Percentiles rank a stretch among this genome's conserved stretches.
phyloP scores from a whole-genome alignment of 2,797 vertebrate species.

The Dryobates pubescens region DNA sequence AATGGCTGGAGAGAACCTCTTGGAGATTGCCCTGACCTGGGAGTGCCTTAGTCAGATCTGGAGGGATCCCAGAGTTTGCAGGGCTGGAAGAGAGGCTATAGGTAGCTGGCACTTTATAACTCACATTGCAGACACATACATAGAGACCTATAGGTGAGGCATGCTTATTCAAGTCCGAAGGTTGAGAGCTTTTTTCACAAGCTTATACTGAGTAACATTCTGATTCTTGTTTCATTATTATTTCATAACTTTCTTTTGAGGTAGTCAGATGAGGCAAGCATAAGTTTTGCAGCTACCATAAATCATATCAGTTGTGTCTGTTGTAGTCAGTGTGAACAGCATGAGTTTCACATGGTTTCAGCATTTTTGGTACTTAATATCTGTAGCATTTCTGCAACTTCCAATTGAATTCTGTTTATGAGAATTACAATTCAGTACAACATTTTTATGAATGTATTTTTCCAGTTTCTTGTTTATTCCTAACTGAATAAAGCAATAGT shows the following conservation, averaged over 20 bases:
- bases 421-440: neutral
- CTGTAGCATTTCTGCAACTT: neutral
- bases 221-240: neutral
- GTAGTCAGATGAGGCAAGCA: neutral
- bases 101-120: neutral
- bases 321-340: neutral
- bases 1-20: neutral
- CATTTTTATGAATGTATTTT: neutral
- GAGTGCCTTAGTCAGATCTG: neutral
- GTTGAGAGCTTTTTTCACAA: neutral
- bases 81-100: neutral
- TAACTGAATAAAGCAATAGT: neutral
- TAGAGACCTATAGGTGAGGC: neutral
- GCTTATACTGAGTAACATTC: neutral
- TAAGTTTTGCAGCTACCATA: neutral
- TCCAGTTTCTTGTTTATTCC: neutral
- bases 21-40: neutral
- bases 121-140: neutral
- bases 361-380: neutral
- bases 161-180: neutral
- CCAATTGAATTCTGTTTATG: neutral
- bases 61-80: neutral
- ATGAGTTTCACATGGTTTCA: neutral
- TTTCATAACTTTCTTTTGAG: neutral
- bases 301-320: neutral